Conservation (phyloP, 2,113 vertebrate genomes). For the Sminthopsis crassicaudata region DNA sequence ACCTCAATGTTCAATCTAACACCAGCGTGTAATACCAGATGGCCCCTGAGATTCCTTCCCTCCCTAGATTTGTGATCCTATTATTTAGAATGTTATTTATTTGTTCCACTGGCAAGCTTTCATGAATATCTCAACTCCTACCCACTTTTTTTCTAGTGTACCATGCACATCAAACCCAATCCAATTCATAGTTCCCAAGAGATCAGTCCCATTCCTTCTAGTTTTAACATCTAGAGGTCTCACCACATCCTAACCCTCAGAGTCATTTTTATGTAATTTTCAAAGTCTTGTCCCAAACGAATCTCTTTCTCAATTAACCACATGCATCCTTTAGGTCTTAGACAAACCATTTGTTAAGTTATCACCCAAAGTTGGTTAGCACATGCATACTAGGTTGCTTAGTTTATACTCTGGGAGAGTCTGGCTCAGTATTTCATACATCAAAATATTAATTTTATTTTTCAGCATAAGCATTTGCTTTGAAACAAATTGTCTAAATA, state of each 20-base stretch:
- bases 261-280: neutral
- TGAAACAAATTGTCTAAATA: slow-evolving; percentile 29
- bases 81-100: neutral
- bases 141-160: neutral
- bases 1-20: neutral
- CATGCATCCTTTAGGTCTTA: neutral
- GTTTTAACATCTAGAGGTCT: neutral
- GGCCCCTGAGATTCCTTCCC: neutral
- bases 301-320: neutral
- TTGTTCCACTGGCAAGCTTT: rapidly evolving
- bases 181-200: too few species aligned
- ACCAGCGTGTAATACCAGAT: neutral
- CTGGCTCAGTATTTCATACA: neutral
- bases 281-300: neutral
- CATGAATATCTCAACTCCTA: rapidly evolving
- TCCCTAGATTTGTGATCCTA: neutral
- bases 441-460: neutral
- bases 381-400: neutral
- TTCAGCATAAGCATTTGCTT: neutral
- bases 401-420: neutral
- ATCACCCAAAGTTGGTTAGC: neutral
- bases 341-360: neutral
- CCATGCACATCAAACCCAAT: rapidly evolving
- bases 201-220: rapidly evolving
- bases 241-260: neutral